Conservation (phyloP, 2,113 vertebrate species). For the Motacilla tschutschensis region DNA sequence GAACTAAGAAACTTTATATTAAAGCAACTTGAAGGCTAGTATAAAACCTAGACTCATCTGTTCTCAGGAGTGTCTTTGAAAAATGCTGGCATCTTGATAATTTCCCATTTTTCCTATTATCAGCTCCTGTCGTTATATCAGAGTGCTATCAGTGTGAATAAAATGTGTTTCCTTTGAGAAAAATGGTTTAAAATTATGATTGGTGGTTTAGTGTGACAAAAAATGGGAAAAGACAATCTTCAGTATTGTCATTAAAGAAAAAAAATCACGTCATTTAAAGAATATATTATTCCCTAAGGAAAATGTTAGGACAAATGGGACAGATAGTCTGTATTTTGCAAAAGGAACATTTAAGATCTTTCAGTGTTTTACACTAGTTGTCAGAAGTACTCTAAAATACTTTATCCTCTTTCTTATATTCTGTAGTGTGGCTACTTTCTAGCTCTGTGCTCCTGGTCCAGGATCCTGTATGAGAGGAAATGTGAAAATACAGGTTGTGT, state of each 20-base stretch:
- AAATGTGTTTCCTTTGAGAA: not conserved
- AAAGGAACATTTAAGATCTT: not conserved
- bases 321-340: not conserved
- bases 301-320: not conserved
- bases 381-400: not conserved
- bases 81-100: conserved; percentile 1
- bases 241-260: not conserved
- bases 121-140: not conserved
- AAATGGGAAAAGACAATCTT: not conserved
- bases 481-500: not conserved
- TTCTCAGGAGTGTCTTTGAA: not conserved
- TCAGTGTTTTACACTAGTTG: not conserved
- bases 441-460: not conserved
- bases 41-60: not conserved
- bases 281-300: not conserved
- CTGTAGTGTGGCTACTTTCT: not conserved
- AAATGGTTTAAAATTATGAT: not conserved
- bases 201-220: not conserved
- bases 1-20: not conserved
- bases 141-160: not conserved
- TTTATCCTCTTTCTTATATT: not conserved
- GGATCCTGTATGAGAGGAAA: not conserved
- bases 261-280: not conserved
- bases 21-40: not conserved
- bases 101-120: not conserved